Conservation (phyloP, 2,888 invertebrate genomes). For the Hofmannophila pseudospretella region DNA sequence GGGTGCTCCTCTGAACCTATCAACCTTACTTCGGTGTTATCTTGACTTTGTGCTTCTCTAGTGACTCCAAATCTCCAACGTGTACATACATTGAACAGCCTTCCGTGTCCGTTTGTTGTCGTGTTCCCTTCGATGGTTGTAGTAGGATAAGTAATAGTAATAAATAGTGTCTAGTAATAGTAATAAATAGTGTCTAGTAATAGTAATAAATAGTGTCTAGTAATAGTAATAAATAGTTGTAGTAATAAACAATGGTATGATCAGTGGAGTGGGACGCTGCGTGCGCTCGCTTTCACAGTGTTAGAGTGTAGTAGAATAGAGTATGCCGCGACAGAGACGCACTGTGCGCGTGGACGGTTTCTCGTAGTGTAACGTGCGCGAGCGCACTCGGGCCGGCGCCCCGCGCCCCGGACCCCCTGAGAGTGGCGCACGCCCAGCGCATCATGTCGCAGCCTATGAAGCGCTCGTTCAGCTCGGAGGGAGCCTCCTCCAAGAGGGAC, state of each 20-base stretch:
- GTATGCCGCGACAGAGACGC: conserved; percentile 41
- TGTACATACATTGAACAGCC: too few relatives aligned
- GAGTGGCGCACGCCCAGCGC: too few relatives aligned
- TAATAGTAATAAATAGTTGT: not conserved
- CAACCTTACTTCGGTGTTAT: too few relatives aligned
- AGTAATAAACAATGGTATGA: conserved; percentile 6
- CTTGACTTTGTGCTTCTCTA: too few relatives aligned
- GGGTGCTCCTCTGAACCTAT: too few relatives aligned
- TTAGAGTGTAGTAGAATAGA: conserved; percentile 4
- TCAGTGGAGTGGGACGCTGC: conserved; percentile 2
- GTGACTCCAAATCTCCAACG: too few relatives aligned
- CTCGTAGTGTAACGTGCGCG: conserved; percentile 20
- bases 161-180: too few relatives aligned
- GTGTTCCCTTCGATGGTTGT: too few relatives aligned
- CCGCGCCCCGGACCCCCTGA: too few relatives aligned
- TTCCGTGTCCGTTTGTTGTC: not conserved
- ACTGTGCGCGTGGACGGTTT: conserved; percentile 15
- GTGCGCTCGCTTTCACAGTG: conserved; percentile 3
- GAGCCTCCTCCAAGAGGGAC: conserved; percentile 77
- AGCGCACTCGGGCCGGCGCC: too few relatives aligned
- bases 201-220: not conserved
- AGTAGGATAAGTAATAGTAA: too few relatives aligned
- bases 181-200: too few relatives aligned
- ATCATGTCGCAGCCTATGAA: conserved; percentile 75
- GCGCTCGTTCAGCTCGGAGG: conserved; percentile 82